Evolutionary conservation across 2,888 invertebrate species (phyloP).

Genomic region (Yponomeuta plumbellus): DNA sequence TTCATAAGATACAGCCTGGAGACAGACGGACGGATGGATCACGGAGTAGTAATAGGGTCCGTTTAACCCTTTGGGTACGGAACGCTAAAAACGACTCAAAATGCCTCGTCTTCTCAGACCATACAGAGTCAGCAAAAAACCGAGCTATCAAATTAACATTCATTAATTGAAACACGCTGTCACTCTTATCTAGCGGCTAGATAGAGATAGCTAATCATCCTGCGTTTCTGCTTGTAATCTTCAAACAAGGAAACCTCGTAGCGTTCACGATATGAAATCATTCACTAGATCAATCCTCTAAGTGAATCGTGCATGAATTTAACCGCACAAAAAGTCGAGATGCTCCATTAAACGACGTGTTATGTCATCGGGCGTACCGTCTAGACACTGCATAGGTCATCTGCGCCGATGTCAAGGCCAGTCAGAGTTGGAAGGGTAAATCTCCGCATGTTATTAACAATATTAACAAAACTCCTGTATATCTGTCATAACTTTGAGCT

Average conservation of each 20-base stretch:
- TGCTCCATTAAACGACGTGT: not conserved
- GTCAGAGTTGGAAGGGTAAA: not conserved
- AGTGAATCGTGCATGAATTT: too few relatives aligned
- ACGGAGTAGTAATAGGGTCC: too few relatives aligned
- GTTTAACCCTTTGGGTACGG: too few relatives aligned
- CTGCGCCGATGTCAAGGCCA: not conserved
- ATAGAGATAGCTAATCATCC: not conserved
- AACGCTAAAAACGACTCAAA: too few relatives aligned
- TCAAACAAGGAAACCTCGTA: not conserved
- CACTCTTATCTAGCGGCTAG: slow-evolving; percentile 22
- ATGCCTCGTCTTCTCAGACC: too few relatives aligned
- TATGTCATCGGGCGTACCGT: not conserved
- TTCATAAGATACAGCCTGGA: too few relatives aligned
- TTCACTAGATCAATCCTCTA: too few relatives aligned
- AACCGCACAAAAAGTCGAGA: not conserved
- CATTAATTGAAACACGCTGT: slow-evolving; percentile 42
- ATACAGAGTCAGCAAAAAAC: slow-evolving; percentile 24
- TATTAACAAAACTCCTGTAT: not conserved
- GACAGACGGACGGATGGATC: too few relatives aligned
- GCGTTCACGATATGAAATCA: too few relatives aligned
- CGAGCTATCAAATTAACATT: slow-evolving; percentile 34
- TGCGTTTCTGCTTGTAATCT: slow-evolving; percentile 12
- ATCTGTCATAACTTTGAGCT: too few relatives aligned
- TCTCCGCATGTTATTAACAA: not conserved
- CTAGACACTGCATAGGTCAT: not conserved